Evolutionary conservation across 2,888 invertebrate species (phyloP), one percentile per base, ranked within the genome.

Genomic region (Drosophila barbarae): DNA sequence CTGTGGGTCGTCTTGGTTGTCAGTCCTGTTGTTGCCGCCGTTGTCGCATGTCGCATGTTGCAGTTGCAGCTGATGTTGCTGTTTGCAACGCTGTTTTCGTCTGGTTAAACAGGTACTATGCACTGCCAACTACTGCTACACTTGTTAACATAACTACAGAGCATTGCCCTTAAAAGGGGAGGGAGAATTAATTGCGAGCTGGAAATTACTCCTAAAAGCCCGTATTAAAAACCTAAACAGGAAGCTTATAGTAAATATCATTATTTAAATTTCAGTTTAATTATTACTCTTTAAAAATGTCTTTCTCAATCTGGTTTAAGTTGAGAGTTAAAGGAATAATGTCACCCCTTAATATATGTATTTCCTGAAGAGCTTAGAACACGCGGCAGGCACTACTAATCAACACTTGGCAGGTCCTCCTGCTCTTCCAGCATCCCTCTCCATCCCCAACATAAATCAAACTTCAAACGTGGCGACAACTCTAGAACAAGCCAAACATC

Each of bases 41-140:
- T 46, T 56, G 59, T 46, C 46, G 38, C 59, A 21, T 30, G 74
- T 73, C 70, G 74, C 74, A 50, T 41, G 68, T 59, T 47, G 59
- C 61, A 61, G 77, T 77, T 78, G 79, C 39, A 34, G 55, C 41
- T 66, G 52, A 18, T 47, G 54, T 53, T 39, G 64, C 44, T 53
- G 55, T 80, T 72, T 28, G 46, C 63, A 77, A 70, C 84, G 44
- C 32, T 53, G 58, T 77, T 72, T 34, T 52, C 65, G 77, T 75
- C 84, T 79, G 83, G 81, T 79, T 84, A 76, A 84, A 83, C 82
- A 83, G 82, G 85, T 84, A 80, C 83, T 76, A 44, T 39, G 67
- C 60, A 82, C 82, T 76, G 26, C n/a, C 9, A 26, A 76, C 82
- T 74, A 78, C 28, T 13, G 72, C 74, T 77, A 82, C 82, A 82